Conservation (phyloP, 92 coral and sea anemone genomes). For the Anthopleura xanthogrammica region DNA sequence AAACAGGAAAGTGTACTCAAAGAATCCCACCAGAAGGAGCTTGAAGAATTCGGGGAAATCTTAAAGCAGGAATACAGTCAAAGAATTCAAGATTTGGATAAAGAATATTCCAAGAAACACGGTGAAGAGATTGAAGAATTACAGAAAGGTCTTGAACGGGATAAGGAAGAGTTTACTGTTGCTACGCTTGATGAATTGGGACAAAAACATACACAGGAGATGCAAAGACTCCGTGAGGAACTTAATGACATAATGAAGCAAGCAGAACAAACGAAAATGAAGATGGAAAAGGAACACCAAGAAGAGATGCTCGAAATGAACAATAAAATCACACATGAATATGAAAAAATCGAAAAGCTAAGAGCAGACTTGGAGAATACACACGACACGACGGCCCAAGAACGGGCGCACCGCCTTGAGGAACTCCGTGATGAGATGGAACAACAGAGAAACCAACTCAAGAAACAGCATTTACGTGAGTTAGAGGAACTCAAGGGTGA, state of each 20-base stretch:
- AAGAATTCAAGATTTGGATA: slow-evolving; percentile 65
- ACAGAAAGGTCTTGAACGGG: slow-evolving; percentile 72
- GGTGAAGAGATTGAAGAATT: slow-evolving; percentile 58
- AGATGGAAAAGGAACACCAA: slow-evolving; percentile 68
- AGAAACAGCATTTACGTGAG: slow-evolving; percentile 71
- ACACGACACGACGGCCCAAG: slow-evolving; percentile 63
- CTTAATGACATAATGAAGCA: slow-evolving; percentile 69
- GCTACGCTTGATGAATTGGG: slow-evolving; percentile 83
- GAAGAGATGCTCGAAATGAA: slow-evolving; percentile 74
- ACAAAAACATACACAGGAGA: slow-evolving; percentile 64
- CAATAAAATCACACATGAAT: slow-evolving; percentile 74
- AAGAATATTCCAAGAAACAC: slow-evolving; percentile 58
- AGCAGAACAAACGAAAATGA: slow-evolving; percentile 60
- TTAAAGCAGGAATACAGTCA: slow-evolving; percentile 67
- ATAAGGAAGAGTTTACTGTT: slow-evolving; percentile 66
- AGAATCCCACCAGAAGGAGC: slow-evolving; percentile 51
- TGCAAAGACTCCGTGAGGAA: slow-evolving; percentile 68
- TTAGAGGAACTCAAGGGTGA: slow-evolving; percentile 64
- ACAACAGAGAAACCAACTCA: slow-evolving; percentile 59
- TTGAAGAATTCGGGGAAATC: slow-evolving; percentile 53
- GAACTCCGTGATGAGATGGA: slow-evolving; percentile 82
- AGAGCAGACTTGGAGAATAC: slow-evolving; percentile 71
- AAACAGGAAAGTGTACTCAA: slow-evolving; percentile 35
- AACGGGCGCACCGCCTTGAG: slow-evolving; percentile 80
- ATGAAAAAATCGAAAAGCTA: slow-evolving; percentile 68